Evolutionary conservation across 1,140 invertebrate genomes (phyloP).

Genomic region (Parapsyche elsis): DNA sequence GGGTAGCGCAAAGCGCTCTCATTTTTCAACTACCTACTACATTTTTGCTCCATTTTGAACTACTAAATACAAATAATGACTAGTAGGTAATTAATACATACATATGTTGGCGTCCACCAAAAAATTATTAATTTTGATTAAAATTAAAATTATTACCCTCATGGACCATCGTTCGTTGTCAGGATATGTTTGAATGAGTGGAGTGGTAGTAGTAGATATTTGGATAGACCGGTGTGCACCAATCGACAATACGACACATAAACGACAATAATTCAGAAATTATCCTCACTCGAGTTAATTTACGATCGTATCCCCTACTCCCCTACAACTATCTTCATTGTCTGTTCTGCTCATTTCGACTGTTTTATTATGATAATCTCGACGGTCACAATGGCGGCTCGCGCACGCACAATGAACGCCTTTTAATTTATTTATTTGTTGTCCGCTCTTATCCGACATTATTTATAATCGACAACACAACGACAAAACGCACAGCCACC

Average conservation of each 20-base stretch:
- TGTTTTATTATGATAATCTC: constrained; percentile 44
- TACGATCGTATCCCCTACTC: constrained; percentile 8
- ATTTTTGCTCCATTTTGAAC: too few species aligned
- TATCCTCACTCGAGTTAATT: constrained; percentile 42
- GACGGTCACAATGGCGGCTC: background rate
- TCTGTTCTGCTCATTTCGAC: constrained; percentile 22
- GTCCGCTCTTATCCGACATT: constrained; percentile 24
- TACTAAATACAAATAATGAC: too few species aligned
- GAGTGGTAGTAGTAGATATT: too few species aligned
- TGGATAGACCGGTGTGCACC: too few species aligned
- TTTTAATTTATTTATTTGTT: constrained; percentile 32
- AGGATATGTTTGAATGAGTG: too few species aligned
- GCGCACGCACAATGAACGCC: background rate
- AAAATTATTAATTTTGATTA: constrained; percentile 8
- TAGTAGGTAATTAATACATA: too few species aligned
- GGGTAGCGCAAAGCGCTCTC: too few species aligned
- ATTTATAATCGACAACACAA: constrained; percentile 35
- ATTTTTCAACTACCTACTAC: too few species aligned
- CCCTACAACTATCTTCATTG: constrained; percentile 1
- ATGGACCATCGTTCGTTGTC: background rate
- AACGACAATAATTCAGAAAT: constrained; percentile 42
- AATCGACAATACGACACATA: constrained; percentile 18
- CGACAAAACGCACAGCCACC: constrained; percentile 25
- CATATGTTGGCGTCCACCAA: background rate
- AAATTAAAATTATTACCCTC: background rate